A percentile compares a stretch with the other conserved stretches of the same genome.
These are phyloP conservation scores for Phyllotis vaccarum DNA, from an alignment of 2,797 vertebrate species.

Conservation along the genomic window DNA sequence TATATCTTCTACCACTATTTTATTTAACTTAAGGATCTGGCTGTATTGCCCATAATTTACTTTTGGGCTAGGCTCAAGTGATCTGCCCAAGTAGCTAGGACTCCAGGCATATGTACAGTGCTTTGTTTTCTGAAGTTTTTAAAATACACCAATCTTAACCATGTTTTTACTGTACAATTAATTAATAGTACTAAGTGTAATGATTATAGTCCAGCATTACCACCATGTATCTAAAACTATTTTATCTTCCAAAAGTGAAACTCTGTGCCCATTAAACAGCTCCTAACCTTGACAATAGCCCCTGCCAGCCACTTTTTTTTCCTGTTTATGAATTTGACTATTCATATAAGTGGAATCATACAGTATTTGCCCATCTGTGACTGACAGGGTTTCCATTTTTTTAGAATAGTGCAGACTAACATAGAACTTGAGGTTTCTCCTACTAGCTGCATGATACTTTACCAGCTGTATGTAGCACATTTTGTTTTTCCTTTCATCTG, in stretches of 20 bases:
- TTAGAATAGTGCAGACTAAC: background rate
- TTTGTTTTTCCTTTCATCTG: slow-evolving; percentile 43
- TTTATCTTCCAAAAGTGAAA: background rate
- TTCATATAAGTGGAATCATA: slow-evolving; percentile 39
- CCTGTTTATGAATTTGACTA: slow-evolving; percentile 24
- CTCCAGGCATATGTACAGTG: background rate
- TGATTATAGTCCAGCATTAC: background rate
- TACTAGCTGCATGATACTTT: slow-evolving; percentile 8
- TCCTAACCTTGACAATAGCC: no score
- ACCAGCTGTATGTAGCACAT: background rate
- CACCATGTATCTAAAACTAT: background rate
- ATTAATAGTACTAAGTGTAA: background rate
- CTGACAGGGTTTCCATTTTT: background rate
- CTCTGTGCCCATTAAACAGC: background rate
- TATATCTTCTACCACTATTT: background rate
- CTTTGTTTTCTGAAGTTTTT: background rate
- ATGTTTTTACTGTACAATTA: background rate
- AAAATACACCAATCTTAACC: background rate
- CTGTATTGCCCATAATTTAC: background rate
- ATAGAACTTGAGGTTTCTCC: background rate
- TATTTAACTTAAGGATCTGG: background rate
- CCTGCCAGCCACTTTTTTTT: background rate
- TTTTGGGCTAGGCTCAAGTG: background rate
- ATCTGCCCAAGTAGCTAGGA: background rate
- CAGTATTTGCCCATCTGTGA: background rate